A percentile compares a stretch with the other conserved stretches of the same genome.
Conservation (phyloP, 2,888 invertebrate genomes). For the Lasiommata megera region DNA sequence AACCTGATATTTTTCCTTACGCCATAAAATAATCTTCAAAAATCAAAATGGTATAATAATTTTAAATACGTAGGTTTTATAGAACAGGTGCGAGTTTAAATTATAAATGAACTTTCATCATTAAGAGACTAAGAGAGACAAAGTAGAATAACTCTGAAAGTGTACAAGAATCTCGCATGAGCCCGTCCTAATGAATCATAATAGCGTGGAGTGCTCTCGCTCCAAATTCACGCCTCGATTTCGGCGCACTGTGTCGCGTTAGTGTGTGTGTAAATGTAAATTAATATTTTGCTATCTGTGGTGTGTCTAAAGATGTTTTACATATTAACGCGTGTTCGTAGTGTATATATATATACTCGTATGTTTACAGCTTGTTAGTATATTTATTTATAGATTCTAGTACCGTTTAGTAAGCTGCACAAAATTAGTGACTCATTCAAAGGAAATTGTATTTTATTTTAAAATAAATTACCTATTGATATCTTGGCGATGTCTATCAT, state of each 20-base stretch:
- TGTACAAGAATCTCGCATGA: conserved; percentile 14
- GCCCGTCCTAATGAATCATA: conserved; percentile 27
- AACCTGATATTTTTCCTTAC: too few species aligned
- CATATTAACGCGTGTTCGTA: background rate
- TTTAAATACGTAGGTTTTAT: conserved; percentile 6
- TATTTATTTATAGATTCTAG: too few species aligned
- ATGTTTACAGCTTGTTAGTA: too few species aligned
- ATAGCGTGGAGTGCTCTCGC: conserved; percentile 29
- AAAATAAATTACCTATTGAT: too few species aligned
- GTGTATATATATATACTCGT: too few species aligned
- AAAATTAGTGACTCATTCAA: too few species aligned
- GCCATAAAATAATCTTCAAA: background rate
- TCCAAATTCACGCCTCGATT: conserved; percentile 21
- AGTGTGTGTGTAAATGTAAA: background rate
- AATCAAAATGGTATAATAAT: background rate
- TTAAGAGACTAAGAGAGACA: conserved; percentile 23
- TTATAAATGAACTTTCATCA: conserved; percentile 27
- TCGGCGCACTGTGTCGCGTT: conserved; percentile 4
- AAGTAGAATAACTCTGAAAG: conserved; percentile 21
- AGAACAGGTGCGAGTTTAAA: conserved; percentile 10
- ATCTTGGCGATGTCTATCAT: too few species aligned
- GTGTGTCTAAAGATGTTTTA: background rate
- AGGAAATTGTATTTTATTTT: too few species aligned
- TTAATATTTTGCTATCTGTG: background rate
- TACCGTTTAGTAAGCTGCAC: too few species aligned